Evolutionary conservation across 2,888 invertebrate species (phyloP).

Genomic region (Suillia variegata): DNA sequence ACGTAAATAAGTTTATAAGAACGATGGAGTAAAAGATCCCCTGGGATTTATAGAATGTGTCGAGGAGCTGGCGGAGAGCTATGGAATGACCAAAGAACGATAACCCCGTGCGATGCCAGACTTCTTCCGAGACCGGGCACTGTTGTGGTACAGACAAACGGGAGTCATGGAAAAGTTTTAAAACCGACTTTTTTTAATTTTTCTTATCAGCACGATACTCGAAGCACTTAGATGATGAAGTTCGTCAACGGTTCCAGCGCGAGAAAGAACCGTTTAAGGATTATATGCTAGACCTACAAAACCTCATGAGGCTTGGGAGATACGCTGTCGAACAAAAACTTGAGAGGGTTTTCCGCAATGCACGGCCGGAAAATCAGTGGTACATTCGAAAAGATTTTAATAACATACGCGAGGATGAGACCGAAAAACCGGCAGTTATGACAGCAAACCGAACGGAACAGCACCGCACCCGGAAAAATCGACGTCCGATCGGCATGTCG

Average conservation of each 20-base stretch:
- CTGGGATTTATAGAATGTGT: background rate
- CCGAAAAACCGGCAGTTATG: too few relatives aligned
- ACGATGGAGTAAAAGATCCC: background rate
- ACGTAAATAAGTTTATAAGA: background rate
- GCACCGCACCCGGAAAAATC: too few relatives aligned
- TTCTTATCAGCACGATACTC: background rate
- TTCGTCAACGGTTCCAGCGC: background rate
- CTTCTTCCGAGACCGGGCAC: background rate
- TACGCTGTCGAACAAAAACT: background rate
- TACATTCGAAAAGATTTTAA: background rate
- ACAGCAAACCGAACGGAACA: too few relatives aligned
- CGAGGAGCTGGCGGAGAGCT: background rate
- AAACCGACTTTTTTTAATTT: background rate
- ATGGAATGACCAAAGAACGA: background rate
- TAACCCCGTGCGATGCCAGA: background rate
- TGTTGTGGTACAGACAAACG: background rate
- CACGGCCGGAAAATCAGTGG: background rate
- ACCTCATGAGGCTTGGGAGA: background rate
- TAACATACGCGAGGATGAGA: too few relatives aligned
- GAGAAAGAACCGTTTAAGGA: background rate
- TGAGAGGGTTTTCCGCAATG: background rate
- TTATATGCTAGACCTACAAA: background rate
- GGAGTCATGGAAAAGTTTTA: background rate
- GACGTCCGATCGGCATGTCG: too few relatives aligned
- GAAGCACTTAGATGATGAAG: background rate